Percentiles rank a stretch among this genome's conserved stretches.
These are phyloP conservation scores for Drosophila pruinosa DNA, from an alignment of 1,140 invertebrate genomes.

Conservation along the genomic window DNA sequence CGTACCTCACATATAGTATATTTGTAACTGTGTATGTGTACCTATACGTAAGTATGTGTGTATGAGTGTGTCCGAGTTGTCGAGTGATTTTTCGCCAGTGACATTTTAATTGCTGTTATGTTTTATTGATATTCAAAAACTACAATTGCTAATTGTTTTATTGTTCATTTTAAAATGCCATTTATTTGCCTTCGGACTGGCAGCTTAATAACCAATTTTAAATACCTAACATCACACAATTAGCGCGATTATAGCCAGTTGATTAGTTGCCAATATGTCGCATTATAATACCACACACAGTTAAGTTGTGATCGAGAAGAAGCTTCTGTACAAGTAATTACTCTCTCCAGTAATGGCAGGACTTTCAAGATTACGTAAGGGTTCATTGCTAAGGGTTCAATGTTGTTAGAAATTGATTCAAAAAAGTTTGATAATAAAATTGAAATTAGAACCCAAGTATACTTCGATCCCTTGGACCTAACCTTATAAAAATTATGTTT, in stretches of 20 bases:
- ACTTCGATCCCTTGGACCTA: no score
- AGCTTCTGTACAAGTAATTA: no score
- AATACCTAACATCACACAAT: constrained; percentile 68
- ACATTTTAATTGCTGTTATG: constrained; percentile 80
- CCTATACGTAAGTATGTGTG: constrained; percentile 12
- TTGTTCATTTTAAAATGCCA: constrained; percentile 66
- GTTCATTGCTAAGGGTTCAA: no score
- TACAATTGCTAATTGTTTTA: constrained; percentile 79
- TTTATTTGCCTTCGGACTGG: constrained; percentile 68
- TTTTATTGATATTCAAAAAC: constrained; percentile 80
- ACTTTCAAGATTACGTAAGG: no score
- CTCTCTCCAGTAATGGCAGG: no score
- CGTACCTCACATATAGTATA: not conserved
- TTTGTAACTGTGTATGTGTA: constrained; percentile 13
- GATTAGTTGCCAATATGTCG: constrained; percentile 33
- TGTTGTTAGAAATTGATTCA: no score
- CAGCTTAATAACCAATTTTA: constrained; percentile 77
- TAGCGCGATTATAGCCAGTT: constrained; percentile 69
- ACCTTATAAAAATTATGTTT: no score
- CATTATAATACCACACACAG: constrained; percentile 5
- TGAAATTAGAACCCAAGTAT: no score
- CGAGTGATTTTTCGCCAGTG: constrained; percentile 71
- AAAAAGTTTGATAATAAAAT: no score
- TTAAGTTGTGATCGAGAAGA: no score
- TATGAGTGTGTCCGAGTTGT: constrained; percentile 13